Percentiles rank a stretch among this genome's conserved stretches.
Evolutionary conservation across 2,888 invertebrate genomes (phyloP).

Genomic region (Acrocyrtus sp.): DNA sequence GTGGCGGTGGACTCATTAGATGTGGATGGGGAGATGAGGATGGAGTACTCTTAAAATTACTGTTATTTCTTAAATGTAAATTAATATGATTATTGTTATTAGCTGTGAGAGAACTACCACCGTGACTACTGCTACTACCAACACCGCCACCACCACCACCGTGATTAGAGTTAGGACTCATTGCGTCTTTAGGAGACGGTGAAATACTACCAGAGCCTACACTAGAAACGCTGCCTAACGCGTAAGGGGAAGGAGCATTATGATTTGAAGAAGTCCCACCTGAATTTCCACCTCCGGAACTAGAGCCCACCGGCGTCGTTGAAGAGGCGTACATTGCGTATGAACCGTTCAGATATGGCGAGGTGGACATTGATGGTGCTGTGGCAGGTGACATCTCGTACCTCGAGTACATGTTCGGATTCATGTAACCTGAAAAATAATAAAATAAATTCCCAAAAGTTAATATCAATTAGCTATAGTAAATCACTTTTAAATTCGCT

Average conservation of each 20-base stretch:
- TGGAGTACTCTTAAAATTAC: too few species aligned
- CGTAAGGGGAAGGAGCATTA: constrained; percentile 70
- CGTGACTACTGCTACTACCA: constrained; percentile 24
- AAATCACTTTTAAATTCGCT: too few species aligned
- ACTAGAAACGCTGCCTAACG: constrained; percentile 64
- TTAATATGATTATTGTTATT: constrained; percentile 16
- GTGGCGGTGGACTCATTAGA: constrained; percentile 67
- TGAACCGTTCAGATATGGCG: constrained; percentile 78
- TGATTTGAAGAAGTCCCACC: constrained; percentile 57
- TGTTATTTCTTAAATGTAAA: too few species aligned
- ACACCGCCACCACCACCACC: constrained; percentile 34
- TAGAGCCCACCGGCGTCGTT: constrained; percentile 60
- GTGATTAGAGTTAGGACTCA: constrained; percentile 60
- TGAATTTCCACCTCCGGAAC: constrained; percentile 56
- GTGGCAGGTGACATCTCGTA: constrained; percentile 87
- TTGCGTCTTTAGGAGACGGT: constrained; percentile 62
- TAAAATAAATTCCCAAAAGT: neutral
- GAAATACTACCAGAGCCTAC: constrained; percentile 63
- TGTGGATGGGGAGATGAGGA: constrained; percentile 63
- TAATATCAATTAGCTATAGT: neutral
- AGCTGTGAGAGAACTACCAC: constrained; percentile 16
- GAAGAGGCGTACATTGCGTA: constrained; percentile 78
- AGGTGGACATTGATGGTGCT: constrained; percentile 70
- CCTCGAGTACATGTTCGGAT: constrained; percentile 75
- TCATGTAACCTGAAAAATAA: constrained; percentile 62